These are phyloP conservation scores for Eulemur mongoz DNA, from an alignment of 2,797 vertebrate species.

Conservation along the genomic window DNA sequence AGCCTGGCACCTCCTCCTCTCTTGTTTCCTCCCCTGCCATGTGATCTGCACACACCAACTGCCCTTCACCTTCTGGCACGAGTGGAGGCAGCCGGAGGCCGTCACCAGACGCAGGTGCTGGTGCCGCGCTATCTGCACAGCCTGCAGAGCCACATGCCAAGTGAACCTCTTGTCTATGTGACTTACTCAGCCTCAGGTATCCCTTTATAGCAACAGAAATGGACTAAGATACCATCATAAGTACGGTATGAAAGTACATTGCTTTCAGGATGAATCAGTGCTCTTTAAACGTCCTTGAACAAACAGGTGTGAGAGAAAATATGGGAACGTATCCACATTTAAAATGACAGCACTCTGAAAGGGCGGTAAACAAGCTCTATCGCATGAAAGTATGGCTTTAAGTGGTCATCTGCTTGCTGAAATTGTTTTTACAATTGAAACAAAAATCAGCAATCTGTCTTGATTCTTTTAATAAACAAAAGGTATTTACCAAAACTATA, in stretches of 20 bases:
- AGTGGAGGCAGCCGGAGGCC: neutral
- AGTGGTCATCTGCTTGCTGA: slow-evolving; percentile 28
- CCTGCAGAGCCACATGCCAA: neutral
- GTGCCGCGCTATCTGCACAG: neutral
- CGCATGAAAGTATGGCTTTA: neutral
- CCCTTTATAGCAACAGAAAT: neutral
- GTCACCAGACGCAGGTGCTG: neutral
- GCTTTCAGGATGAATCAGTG: neutral
- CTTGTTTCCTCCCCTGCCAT: neutral
- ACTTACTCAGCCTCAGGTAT: neutral
- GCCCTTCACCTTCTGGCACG: neutral
- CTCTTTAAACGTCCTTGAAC: neutral
- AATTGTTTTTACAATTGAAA: slow-evolving; percentile 58
- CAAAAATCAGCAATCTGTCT: slow-evolving; percentile 71
- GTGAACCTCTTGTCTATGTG: neutral
- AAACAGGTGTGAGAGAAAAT: neutral
- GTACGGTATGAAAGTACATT: neutral
- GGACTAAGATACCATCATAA: neutral
- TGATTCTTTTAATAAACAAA: slow-evolving; percentile 73
- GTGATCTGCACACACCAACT: neutral
- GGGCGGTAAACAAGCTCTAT: neutral
- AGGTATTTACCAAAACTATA: slow-evolving; percentile 67
- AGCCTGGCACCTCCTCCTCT: neutral
- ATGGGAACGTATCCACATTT: neutral
- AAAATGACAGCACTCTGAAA: neutral